Conservation (phyloP, 1,140 invertebrate genomes). For the Harlomillsia oculata region DNA sequence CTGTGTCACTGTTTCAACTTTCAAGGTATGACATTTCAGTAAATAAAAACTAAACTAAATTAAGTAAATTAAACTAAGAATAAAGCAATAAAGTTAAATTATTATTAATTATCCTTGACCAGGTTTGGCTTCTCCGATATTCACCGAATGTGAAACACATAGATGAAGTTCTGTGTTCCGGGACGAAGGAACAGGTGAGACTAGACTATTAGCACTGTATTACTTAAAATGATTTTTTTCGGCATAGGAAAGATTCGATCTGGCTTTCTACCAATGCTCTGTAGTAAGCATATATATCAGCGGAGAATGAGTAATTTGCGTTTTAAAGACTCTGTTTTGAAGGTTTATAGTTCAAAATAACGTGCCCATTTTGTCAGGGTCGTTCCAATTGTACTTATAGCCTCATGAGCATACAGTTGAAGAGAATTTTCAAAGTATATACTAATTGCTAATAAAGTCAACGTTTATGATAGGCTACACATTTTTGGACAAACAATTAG, state of each 20-base stretch:
- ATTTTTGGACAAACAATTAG: no score
- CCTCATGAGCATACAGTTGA: no score
- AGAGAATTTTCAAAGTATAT: no score
- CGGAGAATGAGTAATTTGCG: no score
- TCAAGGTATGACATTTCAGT: conserved; percentile 52
- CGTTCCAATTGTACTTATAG: no score
- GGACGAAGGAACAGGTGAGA: conserved; percentile 49
- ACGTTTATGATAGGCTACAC: no score
- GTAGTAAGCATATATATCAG: no score
- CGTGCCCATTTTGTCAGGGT: no score
- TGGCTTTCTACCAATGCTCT: not conserved
- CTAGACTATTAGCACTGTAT: not conserved
- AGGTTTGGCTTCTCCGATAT: conserved; percentile 61
- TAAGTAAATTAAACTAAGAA: no score
- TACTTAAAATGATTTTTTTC: not conserved
- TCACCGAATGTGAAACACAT: conserved; percentile 55
- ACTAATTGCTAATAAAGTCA: no score
- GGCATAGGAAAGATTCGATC: not conserved
- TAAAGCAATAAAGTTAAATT: not conserved
- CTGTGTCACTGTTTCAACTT: conserved; percentile 62
- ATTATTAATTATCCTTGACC: conserved; percentile 23
- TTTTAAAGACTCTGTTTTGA: no score
- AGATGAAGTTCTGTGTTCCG: conserved; percentile 54
- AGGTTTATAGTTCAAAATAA: no score
- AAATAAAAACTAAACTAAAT: not conserved